Conservation (phyloP, 1,140 invertebrate species). For the Nilaparvata lugens region DNA sequence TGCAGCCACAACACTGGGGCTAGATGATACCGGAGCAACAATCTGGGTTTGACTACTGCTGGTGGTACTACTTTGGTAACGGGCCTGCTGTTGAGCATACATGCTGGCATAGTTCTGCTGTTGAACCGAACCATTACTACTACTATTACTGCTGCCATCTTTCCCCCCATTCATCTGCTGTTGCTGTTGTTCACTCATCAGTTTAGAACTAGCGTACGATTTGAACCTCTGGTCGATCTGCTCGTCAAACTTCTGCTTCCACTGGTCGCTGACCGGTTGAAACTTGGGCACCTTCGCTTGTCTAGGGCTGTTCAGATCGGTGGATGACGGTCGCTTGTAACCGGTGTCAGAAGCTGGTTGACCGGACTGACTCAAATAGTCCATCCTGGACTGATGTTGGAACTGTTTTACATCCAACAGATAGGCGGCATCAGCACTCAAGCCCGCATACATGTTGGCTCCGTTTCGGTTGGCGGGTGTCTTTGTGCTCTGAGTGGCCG, state of each 20-base stretch:
- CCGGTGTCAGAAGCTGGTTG: background rate
- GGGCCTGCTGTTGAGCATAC: background rate
- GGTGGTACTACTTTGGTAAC: background rate
- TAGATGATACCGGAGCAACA: background rate
- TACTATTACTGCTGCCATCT: background rate
- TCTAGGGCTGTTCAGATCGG: conserved; percentile 21
- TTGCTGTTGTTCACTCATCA: conserved; percentile 1
- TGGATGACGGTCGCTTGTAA: conserved; percentile 10
- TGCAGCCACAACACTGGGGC: background rate
- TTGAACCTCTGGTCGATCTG: conserved; percentile 44
- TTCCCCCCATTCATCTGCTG: conserved; percentile 18
- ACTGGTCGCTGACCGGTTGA: conserved; percentile 44
- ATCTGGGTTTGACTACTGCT: background rate
- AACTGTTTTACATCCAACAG: background rate
- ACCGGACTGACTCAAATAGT: background rate
- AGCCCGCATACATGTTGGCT: conserved; percentile 20
- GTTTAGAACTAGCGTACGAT: conserved; percentile 22
- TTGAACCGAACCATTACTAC: background rate
- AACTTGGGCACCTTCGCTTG: conserved; percentile 40
- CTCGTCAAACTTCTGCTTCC: conserved; percentile 43
- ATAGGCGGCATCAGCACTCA: background rate
- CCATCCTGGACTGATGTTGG: background rate
- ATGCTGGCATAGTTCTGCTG: background rate
- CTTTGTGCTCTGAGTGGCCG: conserved; percentile 12
- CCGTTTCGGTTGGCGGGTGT: background rate